Evolutionary conservation across 2,797 vertebrate genomes (phyloP).

Genomic region (Galagoides demidoff): DNA sequence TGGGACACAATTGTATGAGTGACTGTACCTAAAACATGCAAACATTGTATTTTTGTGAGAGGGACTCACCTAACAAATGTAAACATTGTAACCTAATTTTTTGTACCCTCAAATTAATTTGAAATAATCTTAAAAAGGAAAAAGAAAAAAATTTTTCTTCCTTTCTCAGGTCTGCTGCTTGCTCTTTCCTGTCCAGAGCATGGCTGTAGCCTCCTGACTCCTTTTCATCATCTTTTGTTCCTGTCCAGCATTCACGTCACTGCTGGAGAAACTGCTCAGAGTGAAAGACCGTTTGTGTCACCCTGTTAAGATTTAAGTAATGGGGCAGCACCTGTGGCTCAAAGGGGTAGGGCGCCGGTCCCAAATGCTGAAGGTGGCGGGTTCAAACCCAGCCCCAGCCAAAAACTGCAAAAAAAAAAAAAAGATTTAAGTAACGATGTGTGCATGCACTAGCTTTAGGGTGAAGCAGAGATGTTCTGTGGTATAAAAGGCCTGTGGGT

Average conservation of each 20-base stretch:
- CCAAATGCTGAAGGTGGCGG: too few species aligned
- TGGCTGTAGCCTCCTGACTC: background rate
- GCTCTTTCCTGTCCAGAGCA: background rate
- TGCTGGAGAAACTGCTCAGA: background rate
- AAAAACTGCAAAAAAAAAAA: too few species aligned
- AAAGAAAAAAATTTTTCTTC: background rate
- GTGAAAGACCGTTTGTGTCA: background rate
- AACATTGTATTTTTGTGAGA: too few species aligned
- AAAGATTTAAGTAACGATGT: background rate
- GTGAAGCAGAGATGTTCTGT: accelerated
- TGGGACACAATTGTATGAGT: too few species aligned
- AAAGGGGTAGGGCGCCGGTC: too few species aligned
- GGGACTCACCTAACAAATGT: too few species aligned
- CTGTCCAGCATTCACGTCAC: background rate
- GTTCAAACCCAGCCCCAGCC: too few species aligned
- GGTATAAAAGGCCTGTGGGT: background rate
- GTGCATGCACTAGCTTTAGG: background rate
- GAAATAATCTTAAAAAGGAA: too few species aligned
- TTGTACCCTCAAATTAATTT: too few species aligned
- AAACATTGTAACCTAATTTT: too few species aligned
- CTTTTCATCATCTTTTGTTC: background rate
- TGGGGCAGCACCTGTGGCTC: too few species aligned
- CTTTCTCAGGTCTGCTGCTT: background rate
- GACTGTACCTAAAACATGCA: too few species aligned
- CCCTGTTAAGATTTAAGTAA: background rate